Percentiles rank a stretch among this genome's conserved stretches.
Conservation (phyloP, 2,888 invertebrate species). For the Melanostoma mellinum region DNA sequence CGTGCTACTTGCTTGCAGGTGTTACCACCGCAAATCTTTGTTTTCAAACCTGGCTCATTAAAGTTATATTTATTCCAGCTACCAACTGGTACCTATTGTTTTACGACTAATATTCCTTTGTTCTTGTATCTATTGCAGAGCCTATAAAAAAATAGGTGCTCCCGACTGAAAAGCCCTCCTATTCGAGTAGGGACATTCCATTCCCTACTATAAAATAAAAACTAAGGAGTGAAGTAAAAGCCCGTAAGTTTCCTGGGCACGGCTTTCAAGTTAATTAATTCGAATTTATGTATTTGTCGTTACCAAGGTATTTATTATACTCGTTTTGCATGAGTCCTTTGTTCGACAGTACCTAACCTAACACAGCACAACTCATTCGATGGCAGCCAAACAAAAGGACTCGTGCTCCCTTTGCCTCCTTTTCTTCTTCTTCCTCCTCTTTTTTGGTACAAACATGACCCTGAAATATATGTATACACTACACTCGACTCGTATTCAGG, state of each 20-base stretch:
- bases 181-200: background rate
- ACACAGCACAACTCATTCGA: slow-evolving; percentile 31
- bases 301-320: slow-evolving; percentile 15
- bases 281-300: slow-evolving; percentile 35
- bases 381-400: slow-evolving; percentile 44
- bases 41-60: background rate
- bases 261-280: slow-evolving; percentile 49
- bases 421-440: background rate
- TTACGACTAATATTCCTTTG: background rate
- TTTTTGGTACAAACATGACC: slow-evolving; percentile 19
- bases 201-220: background rate
- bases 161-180: slow-evolving; percentile 22
- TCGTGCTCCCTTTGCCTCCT: background rate
- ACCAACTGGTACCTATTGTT: background rate
- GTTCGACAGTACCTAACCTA: slow-evolving; percentile 16
- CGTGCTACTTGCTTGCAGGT: slow-evolving; percentile 19
- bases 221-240: background rate
- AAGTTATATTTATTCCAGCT: background rate
- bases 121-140: background rate
- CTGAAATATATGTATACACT: slow-evolving; percentile 13
- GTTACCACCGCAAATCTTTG: slow-evolving; percentile 1
- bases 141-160: slow-evolving; percentile 13
- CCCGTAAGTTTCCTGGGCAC: slow-evolving; percentile 44
- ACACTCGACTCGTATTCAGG: background rate
- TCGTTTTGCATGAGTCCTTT: slow-evolving; percentile 34